These are phyloP conservation scores for Drosophila elegans DNA, from an alignment of 1,140 invertebrate species.

Conservation along the genomic window DNA sequence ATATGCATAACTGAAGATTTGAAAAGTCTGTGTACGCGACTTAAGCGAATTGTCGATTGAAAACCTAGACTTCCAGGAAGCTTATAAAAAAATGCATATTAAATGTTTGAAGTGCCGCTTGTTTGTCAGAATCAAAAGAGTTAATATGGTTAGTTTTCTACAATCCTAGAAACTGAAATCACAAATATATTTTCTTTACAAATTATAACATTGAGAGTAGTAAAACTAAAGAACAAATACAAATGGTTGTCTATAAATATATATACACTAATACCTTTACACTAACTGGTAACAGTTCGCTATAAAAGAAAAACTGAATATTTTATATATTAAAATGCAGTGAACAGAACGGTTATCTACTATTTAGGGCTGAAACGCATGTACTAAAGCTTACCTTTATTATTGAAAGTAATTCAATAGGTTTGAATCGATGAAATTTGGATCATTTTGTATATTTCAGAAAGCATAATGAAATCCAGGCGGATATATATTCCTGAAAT, in stretches of 20 bases:
- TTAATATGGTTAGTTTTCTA: not conserved
- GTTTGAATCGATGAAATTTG: not conserved
- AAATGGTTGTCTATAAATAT: conserved; percentile 53
- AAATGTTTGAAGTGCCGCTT: not conserved
- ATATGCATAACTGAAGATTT: conserved; percentile 23
- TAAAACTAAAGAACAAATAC: conserved; percentile 29
- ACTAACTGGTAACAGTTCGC: conserved; percentile 59
- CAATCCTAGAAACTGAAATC: not conserved
- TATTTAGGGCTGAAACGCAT: not conserved
- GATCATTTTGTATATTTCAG: not conserved
- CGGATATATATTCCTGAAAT: not conserved
- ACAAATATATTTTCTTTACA: not conserved
- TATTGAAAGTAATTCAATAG: not conserved
- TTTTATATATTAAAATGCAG: not conserved
- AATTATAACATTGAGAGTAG: conserved; percentile 18
- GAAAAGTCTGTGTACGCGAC: conserved; percentile 21
- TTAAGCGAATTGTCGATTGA: conserved; percentile 25
- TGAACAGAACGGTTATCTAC: not conserved
- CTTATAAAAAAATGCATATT: not conserved
- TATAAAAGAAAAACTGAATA: conserved; percentile 25
- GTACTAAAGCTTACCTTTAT: conserved; percentile 1
- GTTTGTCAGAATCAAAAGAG: not conserved
- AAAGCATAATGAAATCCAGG: not conserved
- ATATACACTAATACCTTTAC: conserved; percentile 18
- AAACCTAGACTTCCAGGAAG: not conserved